Percentiles rank a stretch among this genome's conserved stretches.
phyloP scores from a whole-genome alignment of 2,113 vertebrate species.

The Siniperca knerii region DNA sequence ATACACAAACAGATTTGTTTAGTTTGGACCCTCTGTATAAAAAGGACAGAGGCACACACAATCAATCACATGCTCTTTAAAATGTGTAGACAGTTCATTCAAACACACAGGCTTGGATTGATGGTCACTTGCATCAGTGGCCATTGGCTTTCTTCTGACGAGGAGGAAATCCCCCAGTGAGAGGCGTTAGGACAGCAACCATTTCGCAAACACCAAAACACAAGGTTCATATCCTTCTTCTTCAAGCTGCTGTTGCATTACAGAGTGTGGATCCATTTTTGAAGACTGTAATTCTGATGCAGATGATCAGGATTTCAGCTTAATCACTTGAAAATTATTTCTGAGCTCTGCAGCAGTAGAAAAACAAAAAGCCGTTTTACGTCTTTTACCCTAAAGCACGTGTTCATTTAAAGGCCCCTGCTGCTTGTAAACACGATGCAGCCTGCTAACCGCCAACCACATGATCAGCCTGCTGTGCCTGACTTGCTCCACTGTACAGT shows the following conservation, averaged over 20 bases:
- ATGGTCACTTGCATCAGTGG: constrained; percentile 55
- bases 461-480: constrained; percentile 22
- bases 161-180: constrained; percentile 34
- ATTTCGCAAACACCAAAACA: constrained; percentile 46
- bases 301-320: neutral
- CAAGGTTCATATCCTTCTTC: constrained; percentile 47
- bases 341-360: neutral
- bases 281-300: neutral
- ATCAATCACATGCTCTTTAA: constrained; percentile 36
- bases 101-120: constrained; percentile 12
- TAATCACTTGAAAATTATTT: neutral
- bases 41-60: constrained; percentile 25
- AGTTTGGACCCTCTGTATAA: constrained; percentile 6
- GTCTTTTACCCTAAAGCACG: constrained; percentile 28
- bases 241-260: neutral
- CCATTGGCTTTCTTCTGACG: constrained; percentile 43
- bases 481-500: neutral
- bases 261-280: neutral
- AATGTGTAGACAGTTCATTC: constrained; percentile 14
- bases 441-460: constrained; percentile 68
- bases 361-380: neutral
- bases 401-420: constrained; percentile 76
- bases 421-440: constrained; percentile 73
- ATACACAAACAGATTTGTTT: constrained; percentile 38
- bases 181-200: constrained; percentile 11